Base-by-base conservation (phyloP, 2,113 vertebrate species). In the Microtus richardsoni region DNA sequence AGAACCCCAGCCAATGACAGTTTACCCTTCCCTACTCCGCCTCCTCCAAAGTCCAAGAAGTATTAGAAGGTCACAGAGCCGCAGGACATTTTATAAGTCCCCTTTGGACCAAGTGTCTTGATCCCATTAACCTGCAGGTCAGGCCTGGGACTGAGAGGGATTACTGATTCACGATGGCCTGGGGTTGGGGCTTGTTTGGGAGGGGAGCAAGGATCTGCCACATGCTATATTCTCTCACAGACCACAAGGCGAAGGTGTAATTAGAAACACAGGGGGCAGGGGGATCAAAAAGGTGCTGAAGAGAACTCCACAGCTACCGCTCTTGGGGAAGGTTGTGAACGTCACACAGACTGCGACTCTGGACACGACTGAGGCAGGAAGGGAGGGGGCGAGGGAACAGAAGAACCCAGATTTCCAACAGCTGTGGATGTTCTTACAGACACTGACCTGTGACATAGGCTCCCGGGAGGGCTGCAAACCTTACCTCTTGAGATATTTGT, bases 401-500 rank as follows among this genome's bases (percentile, higher is more conserved):
- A 96, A 68, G 64, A 95, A 96, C 94, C 95, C 96, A 95, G 91
- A 95, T 93, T 97, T 96, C 96, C 97, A 97, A 95, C 79, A 36
- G 74, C 89, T 97, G 54, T 84, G 60, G 95, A 93, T 91, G 71
- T 96, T 96, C 85, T 96, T 96, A 62, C 24, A 96, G 88, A 90
- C 68, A 80, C 83, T 77, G 74, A 95, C 88, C 30, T 94, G 78
- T 91, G 82, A 89, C 74, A 92, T 75, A 73, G 11, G 54, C 68
- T 92, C 92, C 93, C 93, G 74, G 80, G 47, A 92, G 73, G 64
- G 39, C 91, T 3, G 73, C 73, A 91, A 86, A 75, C 19, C 54
- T 95, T 90, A 77, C 77, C 77, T 96, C 96, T 97, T 97, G 49
- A 97, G 97, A 97, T 96, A 54, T 96, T 87, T 98, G 97, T 95